A percentile compares a stretch with the other conserved stretches of the same genome.
Conservation (phyloP, 2,888 invertebrate genomes). For the Polyommatus icarus region DNA sequence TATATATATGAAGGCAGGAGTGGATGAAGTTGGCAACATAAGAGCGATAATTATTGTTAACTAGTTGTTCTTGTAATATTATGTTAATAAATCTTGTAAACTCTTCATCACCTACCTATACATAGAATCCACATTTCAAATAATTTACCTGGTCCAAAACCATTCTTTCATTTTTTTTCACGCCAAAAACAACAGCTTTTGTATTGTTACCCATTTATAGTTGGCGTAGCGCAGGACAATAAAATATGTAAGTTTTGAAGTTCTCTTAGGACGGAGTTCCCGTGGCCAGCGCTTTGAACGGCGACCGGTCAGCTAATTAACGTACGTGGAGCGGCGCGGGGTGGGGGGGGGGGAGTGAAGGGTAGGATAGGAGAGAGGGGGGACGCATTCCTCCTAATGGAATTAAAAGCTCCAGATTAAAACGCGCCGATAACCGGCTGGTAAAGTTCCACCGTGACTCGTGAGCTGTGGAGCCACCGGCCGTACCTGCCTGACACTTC, state of each 20-base stretch:
- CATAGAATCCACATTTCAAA: too few relatives aligned
- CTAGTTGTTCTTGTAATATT: too few relatives aligned
- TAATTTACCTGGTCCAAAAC: too few relatives aligned
- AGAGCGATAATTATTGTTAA: too few relatives aligned
- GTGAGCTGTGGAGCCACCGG: not conserved
- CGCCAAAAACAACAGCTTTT: too few relatives aligned
- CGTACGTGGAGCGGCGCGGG: not conserved
- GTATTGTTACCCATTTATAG: too few relatives aligned
- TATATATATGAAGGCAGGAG: too few relatives aligned
- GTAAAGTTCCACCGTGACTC: not conserved
- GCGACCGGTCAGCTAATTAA: conserved; percentile 5
- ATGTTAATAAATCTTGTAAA: too few relatives aligned
- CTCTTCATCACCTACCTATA: too few relatives aligned
- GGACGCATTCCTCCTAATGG: conserved; percentile 21
- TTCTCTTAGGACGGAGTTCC: not conserved
- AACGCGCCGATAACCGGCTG: conserved; percentile 5
- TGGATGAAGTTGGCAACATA: too few relatives aligned
- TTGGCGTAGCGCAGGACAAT: too few relatives aligned
- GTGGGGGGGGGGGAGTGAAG: not conserved
- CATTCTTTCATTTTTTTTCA: too few relatives aligned
- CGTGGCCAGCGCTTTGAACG: not conserved
- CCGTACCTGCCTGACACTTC: not conserved
- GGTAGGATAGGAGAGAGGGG: not conserved
- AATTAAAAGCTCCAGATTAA: conserved; percentile 29
- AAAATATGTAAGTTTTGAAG: not conserved